phyloP scores from a whole-genome alignment of 2,888 invertebrate species.

The Dryobota labecula region DNA sequence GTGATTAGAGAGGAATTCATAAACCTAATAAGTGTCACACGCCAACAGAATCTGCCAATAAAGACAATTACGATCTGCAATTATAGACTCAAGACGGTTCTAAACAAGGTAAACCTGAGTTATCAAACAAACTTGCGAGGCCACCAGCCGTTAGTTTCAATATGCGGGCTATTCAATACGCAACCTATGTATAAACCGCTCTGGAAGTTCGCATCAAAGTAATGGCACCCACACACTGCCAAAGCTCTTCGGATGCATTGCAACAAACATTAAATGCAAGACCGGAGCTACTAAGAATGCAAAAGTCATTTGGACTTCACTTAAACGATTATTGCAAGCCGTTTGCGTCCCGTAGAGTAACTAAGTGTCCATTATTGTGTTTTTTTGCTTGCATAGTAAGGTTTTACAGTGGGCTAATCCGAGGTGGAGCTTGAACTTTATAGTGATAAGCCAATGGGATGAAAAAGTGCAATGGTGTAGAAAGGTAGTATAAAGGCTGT shows the following conservation, averaged over 20 bases:
- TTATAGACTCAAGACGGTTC: constrained; percentile 10
- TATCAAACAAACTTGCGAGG: constrained; percentile 27
- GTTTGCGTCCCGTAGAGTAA: constrained; percentile 52
- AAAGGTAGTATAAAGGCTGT: constrained; percentile 8
- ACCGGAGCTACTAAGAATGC: constrained; percentile 55
- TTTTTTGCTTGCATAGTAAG: constrained; percentile 30
- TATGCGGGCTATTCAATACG: constrained; percentile 56
- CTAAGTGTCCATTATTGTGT: constrained; percentile 33
- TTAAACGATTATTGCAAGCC: constrained; percentile 54
- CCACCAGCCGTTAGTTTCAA: constrained; percentile 18
- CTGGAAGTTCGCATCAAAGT: constrained; percentile 46
- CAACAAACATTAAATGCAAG: constrained; percentile 60
- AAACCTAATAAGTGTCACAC: neutral
- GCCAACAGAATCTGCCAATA: neutral
- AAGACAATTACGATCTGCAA: constrained; percentile 7
- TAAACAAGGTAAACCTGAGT: constrained; percentile 8
- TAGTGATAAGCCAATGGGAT: constrained; percentile 42
- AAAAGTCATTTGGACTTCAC: constrained; percentile 50
- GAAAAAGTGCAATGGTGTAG: constrained; percentile 45
- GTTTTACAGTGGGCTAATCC: constrained; percentile 9
- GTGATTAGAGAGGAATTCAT: neutral
- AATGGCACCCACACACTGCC: constrained; percentile 41
- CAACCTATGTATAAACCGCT: constrained; percentile 49
- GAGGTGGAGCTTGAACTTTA: constrained; percentile 38
- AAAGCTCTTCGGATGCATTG: constrained; percentile 53